Base-by-base conservation (phyloP, 2,888 invertebrate species). In the Onchidella celtica region DNA sequence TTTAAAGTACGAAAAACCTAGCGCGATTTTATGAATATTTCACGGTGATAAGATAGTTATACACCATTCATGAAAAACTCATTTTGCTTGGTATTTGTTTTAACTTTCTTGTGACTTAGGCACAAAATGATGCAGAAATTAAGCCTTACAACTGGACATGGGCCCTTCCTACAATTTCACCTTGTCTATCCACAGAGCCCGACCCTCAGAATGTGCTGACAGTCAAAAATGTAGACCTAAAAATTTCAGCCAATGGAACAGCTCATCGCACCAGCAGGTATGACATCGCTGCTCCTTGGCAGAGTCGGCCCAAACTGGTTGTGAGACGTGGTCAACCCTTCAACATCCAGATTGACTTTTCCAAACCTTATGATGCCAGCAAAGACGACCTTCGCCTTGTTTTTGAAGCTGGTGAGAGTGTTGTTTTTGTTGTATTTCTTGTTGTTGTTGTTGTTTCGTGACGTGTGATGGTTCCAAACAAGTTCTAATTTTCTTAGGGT, bases 331-430 rank as follows among this genome's bases (percentile, higher is more conserved):
- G 96, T 0, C 95, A 96, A 89, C 94, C 95, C 0, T 97, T 97
- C 93, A 95, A 95, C 83, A 93, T 96, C 4, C 95, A 95, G 0
- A 91, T 96, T 29, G 93, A 95, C 66, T 96, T 97, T 82, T 96
- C 96, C 89, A 94, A 95, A 85, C 95, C 96, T 21, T 98, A 96
- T 92, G 95, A 96, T 88, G 95, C 95, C 29, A 94, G 94, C 24
- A 95, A 94, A 89, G 97, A 98, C 93, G 97, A 96, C 9, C 94
- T 98, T 66, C 97, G 97, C 59, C 96, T 97, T 88, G 96, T 97
- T 80, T 97, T 97, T 91, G 96, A 87, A 38, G 83, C 84, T 40
- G 89, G 89, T 89, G 55, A 77, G 85, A n/a, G n/a, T n/a, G n/a
- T n/a, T n/a, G n/a, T n/a, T n/a, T n/a, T n/a, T n/a, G n/a, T n/a